Base-by-base conservation (phyloP, 2,113 vertebrate genomes). In the Paradoxurus hermaphroditus region DNA sequence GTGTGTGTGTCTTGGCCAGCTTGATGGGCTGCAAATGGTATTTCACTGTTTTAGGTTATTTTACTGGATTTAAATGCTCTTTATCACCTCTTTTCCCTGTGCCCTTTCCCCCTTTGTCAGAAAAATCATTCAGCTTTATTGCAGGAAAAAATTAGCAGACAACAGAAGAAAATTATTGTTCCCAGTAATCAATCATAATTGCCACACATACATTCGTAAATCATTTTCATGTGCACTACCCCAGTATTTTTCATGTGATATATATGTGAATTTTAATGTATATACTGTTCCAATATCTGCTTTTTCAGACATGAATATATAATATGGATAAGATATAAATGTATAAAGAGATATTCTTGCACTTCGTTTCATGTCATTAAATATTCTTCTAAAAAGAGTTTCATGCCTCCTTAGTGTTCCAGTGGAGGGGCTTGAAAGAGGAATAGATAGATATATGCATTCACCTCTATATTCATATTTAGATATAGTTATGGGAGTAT, bases 341-440 rank as follows among this genome's bases (percentile, higher is more conserved):
- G 70, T 94, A 96, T 94, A 97, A 11, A 77, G 72, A 86, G 85
- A 95, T 96, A 97, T 94, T 97, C 86, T 95, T 92, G 44, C 96
- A 89, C 67, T 91, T 94, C 75, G 44, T 94, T 97, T 95, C 94
- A 86, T 94, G 93, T 94, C 93, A 98, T 97, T 97, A 97, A 97
- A 97, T 92, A 97, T 95, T 95, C 97, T 97, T 96, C 70, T 96
- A 97, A 93, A 93, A 91, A 78, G 90, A 81, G 5, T 95, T 86
- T 34, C 1, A 6, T 95, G 81, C 2, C 31, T 96, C 21, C 83
- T 83, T 92, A 67, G 16, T 96, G 18, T 84, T 95, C 8, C 29
- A 72, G 2, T 29, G 39, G 19, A 53, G 93, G 18, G 15, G 16
- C 13, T 72, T 59, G 14, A 70, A 21, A 36, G 10, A 73, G 10